phyloP scores from a whole-genome alignment of 2,113 vertebrate species.

The Struthio camelus region DNA sequence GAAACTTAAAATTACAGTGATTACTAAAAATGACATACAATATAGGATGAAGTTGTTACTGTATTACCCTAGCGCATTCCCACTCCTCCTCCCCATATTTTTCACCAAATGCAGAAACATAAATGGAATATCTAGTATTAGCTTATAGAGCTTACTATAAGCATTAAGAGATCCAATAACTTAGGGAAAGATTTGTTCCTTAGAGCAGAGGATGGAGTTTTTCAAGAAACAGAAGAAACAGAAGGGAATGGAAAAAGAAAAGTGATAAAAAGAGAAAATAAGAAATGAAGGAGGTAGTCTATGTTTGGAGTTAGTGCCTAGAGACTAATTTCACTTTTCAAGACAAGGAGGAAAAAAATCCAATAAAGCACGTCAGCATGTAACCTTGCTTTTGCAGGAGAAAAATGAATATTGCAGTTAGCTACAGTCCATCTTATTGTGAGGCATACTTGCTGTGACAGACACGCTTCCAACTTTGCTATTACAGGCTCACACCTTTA shows the following conservation, averaged over 20 bases:
- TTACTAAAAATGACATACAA: background rate
- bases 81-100: background rate
- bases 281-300: background rate
- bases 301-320: background rate
- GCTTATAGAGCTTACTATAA: background rate
- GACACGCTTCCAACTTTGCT: background rate
- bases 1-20: background rate
- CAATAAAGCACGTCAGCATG: background rate
- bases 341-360: background rate
- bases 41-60: background rate
- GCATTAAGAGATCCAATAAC: background rate
- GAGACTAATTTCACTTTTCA: background rate
- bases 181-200: background rate
- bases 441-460: background rate
- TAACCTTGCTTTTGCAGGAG: background rate
- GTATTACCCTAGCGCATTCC: background rate
- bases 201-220: background rate
- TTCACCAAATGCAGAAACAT: background rate
- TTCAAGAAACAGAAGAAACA: background rate
- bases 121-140: background rate
- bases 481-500: background rate
- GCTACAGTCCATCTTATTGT: background rate
- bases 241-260: background rate
- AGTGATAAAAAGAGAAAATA: background rate
- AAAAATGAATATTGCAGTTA: background rate